A percentile compares a stretch with the other conserved stretches of the same genome.
phyloP scores from a whole-genome alignment of 2,113 vertebrate species.

The Tupaia chinensis region DNA sequence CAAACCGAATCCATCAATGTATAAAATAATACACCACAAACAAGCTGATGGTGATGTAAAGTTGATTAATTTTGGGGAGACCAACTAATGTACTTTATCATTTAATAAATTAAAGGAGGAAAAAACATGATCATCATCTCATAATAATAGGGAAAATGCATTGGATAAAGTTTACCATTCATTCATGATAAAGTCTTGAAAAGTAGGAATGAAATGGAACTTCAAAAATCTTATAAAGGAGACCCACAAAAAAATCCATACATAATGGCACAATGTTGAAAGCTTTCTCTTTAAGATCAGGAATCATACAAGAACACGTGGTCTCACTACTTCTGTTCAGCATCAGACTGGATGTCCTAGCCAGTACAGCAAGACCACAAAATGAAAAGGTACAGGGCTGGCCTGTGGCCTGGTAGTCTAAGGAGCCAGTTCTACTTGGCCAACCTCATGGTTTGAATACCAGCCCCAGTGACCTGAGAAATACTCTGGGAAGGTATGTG shows the following conservation, averaged over 20 bases:
- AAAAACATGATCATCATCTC: background rate
- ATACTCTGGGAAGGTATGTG: no score
- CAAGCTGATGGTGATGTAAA: conserved; percentile 26
- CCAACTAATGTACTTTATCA: conserved; percentile 1
- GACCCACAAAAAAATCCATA: conserved; percentile 7
- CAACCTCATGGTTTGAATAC: no score
- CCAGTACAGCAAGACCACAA: background rate
- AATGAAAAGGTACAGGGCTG: background rate
- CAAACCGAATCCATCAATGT: background rate
- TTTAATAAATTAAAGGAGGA: background rate
- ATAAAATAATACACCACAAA: conserved; percentile 12
- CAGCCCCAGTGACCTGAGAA: no score
- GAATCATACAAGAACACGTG: background rate
- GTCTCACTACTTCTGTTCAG: background rate
- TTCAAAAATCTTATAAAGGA: conserved; percentile 26
- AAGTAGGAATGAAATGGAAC: conserved; percentile 14
- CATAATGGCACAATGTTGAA: background rate
- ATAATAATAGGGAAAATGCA: background rate
- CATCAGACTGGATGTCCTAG: background rate
- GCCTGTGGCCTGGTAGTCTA: no score
- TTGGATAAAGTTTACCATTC: conserved; percentile 42
- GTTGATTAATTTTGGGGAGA: conserved; percentile 4
- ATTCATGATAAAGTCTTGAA: conserved; percentile 36
- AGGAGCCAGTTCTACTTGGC: no score
- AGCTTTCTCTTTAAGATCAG: conserved; percentile 32